Evolutionary conservation across 2,888 invertebrate genomes (phyloP), one percentile per base, ranked within the genome.

Genomic region (Gari tellinella): DNA sequence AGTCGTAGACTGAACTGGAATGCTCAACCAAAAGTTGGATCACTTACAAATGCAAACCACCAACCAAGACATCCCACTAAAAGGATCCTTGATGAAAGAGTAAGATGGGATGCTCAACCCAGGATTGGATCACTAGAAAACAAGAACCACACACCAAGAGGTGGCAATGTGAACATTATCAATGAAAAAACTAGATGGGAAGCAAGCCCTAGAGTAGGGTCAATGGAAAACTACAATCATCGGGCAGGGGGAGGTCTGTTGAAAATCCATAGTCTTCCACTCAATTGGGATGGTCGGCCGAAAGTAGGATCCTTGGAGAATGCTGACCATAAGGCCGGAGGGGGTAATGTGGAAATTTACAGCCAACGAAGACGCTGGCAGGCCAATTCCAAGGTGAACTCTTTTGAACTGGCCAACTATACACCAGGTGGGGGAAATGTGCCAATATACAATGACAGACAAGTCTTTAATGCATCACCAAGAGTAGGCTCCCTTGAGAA

Each of bases 401-500:
- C 87, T 2, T 51, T 87, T 17, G 83, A 85, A 19, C 82, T 85
- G 26, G 62, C 79, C 12, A 43, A 72, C 55, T 79, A 88, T 68
- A 72, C 80, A 21, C 85, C 88, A 2, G 72, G 76, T n/a, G 86
- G 86, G 4, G 86, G 88, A 2, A 62, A 80, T 14, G 69, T 86
- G 15, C 76, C 70, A 52, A 81, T 85, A 41, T 55, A 65, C 1
- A 72, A 58, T 43, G 19, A 52, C 2, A 56, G 52, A 48, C 61
- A 58, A 21, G 25, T 37, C 15, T 79, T 74, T 74, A 58, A 55
- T 15, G 72, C 72, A 17, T 23, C 26, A 17, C 55, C 79, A 23
- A 79, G 80, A 65, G 69, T 87, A 8, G 85, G 88, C 15, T 87
- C 86, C 10, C 56, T 86, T 17, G 82, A 83, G n/a, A 86, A 86